A percentile compares a stretch with the other conserved stretches of the same genome.
Evolutionary conservation across 2,797 vertebrate genomes (phyloP).

Genomic region (Acipenser ruthenus): DNA sequence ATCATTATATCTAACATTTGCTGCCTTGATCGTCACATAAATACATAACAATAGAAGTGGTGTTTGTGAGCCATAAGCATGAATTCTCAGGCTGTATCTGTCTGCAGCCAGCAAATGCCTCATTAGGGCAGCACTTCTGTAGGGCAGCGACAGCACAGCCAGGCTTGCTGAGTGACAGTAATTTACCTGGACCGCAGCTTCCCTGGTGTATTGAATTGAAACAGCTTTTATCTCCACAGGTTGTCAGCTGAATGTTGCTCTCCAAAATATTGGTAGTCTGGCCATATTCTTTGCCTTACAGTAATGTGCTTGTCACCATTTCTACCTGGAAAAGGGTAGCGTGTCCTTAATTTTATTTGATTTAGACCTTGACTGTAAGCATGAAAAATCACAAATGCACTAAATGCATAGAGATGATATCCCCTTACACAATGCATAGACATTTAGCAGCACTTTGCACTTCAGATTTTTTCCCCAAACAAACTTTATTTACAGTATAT

Average conservation of each 20-base stretch:
- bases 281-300: not conserved
- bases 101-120: not conserved
- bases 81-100: not conserved
- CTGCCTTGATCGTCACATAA: too few relatives aligned
- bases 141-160: not conserved
- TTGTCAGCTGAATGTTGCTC: not conserved
- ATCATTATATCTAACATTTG: too few relatives aligned
- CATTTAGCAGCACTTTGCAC: too few relatives aligned
- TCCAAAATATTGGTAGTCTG: not conserved
- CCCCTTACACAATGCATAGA: too few relatives aligned
- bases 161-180: conserved; percentile 1
- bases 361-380: too few relatives aligned
- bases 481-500: too few relatives aligned
- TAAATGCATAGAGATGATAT: too few relatives aligned
- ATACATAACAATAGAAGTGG: too few relatives aligned
- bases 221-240: not conserved
- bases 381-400: too few relatives aligned
- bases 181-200: not conserved
- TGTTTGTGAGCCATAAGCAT: not conserved
- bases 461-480: too few relatives aligned
- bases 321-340: conserved; percentile 8
- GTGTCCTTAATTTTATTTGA: too few relatives aligned
- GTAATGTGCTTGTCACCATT: not conserved
- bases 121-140: not conserved
- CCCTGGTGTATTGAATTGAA: not conserved